Evolutionary conservation across 2,113 vertebrate genomes (phyloP).

Genomic region (Phalacrocorax pelagicus): DNA sequence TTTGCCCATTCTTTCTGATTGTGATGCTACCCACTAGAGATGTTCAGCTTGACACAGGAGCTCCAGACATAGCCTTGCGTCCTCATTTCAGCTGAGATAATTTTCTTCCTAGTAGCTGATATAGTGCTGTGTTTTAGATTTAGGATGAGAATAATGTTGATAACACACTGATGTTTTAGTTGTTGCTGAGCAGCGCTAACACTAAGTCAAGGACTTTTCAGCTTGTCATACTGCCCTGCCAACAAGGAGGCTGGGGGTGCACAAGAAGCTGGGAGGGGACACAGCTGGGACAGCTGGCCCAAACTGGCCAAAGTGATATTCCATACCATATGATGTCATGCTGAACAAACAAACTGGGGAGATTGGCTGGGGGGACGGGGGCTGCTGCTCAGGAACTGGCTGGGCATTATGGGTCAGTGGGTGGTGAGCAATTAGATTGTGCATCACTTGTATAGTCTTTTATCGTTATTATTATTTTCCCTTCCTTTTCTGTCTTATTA

Average conservation of each 20-base stretch:
- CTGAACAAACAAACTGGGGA: background rate
- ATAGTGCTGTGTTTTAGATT: background rate
- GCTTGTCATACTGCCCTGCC: background rate
- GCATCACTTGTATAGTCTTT: background rate
- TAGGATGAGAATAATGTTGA: background rate
- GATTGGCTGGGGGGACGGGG: no score
- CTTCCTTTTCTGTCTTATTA: background rate
- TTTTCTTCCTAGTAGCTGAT: background rate
- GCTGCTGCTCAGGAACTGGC: background rate
- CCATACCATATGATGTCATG: background rate
- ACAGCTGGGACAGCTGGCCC: background rate
- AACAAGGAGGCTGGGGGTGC: background rate
- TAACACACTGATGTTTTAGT: background rate
- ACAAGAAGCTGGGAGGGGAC: background rate
- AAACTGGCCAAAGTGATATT: background rate
- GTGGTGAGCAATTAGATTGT: background rate
- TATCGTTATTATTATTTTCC: background rate
- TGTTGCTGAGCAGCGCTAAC: background rate
- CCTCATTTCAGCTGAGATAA: background rate
- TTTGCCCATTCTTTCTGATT: background rate
- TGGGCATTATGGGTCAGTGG: background rate
- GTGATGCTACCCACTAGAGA: background rate
- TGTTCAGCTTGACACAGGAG: background rate
- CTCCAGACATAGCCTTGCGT: background rate
- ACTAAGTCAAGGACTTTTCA: background rate